These are phyloP conservation scores for Aradophagus sp. DNA, from an alignment of 1,140 invertebrate species.

Conservation along the genomic window DNA sequence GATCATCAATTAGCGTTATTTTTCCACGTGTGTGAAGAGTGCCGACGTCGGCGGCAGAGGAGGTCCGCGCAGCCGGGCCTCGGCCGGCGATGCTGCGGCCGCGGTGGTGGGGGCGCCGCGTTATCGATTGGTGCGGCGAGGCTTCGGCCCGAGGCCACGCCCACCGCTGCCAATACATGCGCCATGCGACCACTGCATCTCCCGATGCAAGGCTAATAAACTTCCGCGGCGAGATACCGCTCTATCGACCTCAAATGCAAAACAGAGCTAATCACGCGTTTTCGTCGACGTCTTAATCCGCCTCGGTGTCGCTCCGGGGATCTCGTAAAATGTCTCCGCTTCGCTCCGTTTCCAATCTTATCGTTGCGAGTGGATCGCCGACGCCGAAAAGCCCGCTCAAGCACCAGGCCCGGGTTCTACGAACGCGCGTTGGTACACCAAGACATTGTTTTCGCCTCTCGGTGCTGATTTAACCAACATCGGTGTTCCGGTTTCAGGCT, in stretches of 20 bases:
- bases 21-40: constrained; percentile 54
- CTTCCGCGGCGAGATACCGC: constrained; percentile 53
- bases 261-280: constrained; percentile 58
- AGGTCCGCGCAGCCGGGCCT: constrained; percentile 32
- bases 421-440: background rate
- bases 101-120: constrained; percentile 37
- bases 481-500: too few species aligned
- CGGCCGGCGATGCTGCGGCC: constrained; percentile 23
- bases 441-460: too few species aligned
- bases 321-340: constrained; percentile 32
- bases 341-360: constrained; percentile 29
- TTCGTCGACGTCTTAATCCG: constrained; percentile 60
- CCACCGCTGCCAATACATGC: constrained; percentile 62
- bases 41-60: constrained; percentile 33
- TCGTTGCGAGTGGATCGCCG: constrained; percentile 16
- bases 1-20: constrained; percentile 64
- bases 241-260: constrained; percentile 62
- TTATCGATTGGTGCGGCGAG: constrained; percentile 69
- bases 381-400: too few species aligned
- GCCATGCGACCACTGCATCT: constrained; percentile 58
- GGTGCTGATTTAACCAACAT: too few species aligned
- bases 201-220: constrained; percentile 53
- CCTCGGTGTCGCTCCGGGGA: constrained; percentile 17
- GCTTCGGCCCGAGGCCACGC: constrained; percentile 63
- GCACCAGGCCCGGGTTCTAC: background rate